A percentile compares a stretch with the other conserved stretches of the same genome.
Evolutionary conservation across 2,888 invertebrate genomes (phyloP).

Genomic region (Xylota sylvarum): DNA sequence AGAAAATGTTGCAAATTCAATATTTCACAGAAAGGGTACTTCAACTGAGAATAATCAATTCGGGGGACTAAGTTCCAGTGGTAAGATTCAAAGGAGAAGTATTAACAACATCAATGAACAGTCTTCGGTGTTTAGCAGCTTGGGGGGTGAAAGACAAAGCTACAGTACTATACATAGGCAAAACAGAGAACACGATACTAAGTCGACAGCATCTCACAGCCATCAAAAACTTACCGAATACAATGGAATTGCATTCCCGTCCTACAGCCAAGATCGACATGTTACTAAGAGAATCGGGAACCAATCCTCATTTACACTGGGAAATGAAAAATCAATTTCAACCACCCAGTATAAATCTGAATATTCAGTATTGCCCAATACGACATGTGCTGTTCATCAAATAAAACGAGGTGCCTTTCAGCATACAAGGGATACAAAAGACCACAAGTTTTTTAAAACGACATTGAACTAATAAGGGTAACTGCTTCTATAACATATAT

Average conservation of each 20-base stretch:
- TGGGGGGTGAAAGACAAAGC: constrained; percentile 90
- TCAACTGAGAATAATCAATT: constrained; percentile 80
- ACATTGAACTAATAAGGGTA: constrained; percentile 68
- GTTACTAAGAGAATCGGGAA: constrained; percentile 87
- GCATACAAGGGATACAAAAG: constrained; percentile 93
- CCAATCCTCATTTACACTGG: constrained; percentile 91
- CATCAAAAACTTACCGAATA: constrained; percentile 69
- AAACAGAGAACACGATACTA: constrained; percentile 86
- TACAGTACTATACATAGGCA: constrained; percentile 92
- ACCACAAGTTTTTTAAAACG: constrained; percentile 92
- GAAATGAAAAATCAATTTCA: constrained; percentile 87
- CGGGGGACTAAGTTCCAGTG: constrained; percentile 84
- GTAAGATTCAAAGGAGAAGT: constrained; percentile 92
- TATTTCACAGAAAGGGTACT: constrained; percentile 89
- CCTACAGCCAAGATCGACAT: constrained; percentile 78
- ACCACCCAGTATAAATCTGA: constrained; percentile 91
- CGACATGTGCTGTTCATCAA: constrained; percentile 92
- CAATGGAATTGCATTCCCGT: constrained; percentile 80
- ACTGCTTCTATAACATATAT: constrained; percentile 75
- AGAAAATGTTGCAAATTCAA: constrained; percentile 90
- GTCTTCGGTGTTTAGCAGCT: constrained; percentile 88
- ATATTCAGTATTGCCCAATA: constrained; percentile 89
- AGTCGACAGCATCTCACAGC: constrained; percentile 70
- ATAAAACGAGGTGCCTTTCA: constrained; percentile 92
- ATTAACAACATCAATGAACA: constrained; percentile 92